Percentiles rank a stretch among this genome's conserved stretches.
Conservation (phyloP, 2,888 invertebrate genomes). For the Actias luna region DNA sequence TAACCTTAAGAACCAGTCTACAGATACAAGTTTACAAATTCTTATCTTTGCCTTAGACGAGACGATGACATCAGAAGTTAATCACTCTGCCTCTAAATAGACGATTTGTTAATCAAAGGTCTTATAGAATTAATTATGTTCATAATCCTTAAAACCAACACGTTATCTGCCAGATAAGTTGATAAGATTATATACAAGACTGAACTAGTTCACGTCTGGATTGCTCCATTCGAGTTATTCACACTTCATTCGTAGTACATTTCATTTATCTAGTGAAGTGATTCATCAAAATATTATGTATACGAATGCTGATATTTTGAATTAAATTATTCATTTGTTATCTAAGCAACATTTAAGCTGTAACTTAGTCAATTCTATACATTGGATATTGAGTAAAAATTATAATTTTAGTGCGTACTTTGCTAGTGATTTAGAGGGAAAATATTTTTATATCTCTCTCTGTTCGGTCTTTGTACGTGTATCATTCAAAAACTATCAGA, state of each 20-base stretch:
- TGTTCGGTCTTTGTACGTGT: too few species aligned
- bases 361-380: too few species aligned
- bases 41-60: not conserved
- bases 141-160: not conserved
- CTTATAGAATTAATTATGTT: not conserved
- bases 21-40: too few species aligned
- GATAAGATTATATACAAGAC: not conserved
- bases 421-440: too few species aligned
- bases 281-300: not conserved
- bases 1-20: too few species aligned
- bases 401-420: too few species aligned
- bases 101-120: not conserved
- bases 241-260: not conserved
- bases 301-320: not conserved
- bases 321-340: not conserved
- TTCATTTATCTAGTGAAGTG: not conserved
- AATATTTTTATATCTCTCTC: too few species aligned
- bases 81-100: not conserved
- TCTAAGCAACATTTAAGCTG: not conserved
- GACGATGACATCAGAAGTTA: not conserved
- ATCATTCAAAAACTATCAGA: too few species aligned
- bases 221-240: not conserved
- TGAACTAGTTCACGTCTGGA: not conserved
- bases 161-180: not conserved
- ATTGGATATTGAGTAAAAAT: too few species aligned